phyloP scores from a whole-genome alignment of 2,113 vertebrate genomes.

The Dinomys branickii region DNA sequence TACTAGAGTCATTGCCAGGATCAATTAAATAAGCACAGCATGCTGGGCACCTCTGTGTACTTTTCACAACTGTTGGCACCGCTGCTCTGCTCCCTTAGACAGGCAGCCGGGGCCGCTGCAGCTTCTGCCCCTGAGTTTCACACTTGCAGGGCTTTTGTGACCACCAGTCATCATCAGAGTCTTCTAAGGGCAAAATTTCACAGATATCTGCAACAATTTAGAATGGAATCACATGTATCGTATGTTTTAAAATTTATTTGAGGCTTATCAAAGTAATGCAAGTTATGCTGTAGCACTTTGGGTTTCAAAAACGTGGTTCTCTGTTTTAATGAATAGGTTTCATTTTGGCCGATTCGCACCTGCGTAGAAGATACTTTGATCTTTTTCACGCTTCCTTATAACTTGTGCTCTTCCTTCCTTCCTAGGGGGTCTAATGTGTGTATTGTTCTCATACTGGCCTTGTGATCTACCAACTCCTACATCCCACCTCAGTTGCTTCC shows the following conservation, averaged over 20 bases:
- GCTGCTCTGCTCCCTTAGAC: not conserved
- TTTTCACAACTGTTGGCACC: not conserved
- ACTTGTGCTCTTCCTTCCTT: not conserved
- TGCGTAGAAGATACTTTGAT: not conserved
- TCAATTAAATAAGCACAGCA: no score
- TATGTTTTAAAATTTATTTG: not conserved
- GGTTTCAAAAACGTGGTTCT: not conserved
- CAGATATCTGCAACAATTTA: not conserved
- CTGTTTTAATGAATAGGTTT: not conserved
- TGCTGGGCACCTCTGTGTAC: fast-evolving
- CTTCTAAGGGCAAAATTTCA: not conserved
- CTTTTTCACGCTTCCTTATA: not conserved
- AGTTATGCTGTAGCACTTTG: not conserved
- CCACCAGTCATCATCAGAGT: not conserved
- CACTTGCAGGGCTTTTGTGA: not conserved
- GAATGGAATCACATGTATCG: not conserved
- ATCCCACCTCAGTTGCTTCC: not conserved
- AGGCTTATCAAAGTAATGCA: not conserved
- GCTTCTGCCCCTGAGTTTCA: not conserved
- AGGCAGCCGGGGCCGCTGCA: not conserved
- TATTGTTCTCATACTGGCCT: not conserved
- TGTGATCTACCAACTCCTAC: no score
- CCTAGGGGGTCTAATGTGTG: not conserved
- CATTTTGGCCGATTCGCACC: not conserved
- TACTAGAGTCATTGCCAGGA: not conserved